Conservation (phyloP, 2,113 vertebrate species). For the Nothobranchius furzeri region DNA sequence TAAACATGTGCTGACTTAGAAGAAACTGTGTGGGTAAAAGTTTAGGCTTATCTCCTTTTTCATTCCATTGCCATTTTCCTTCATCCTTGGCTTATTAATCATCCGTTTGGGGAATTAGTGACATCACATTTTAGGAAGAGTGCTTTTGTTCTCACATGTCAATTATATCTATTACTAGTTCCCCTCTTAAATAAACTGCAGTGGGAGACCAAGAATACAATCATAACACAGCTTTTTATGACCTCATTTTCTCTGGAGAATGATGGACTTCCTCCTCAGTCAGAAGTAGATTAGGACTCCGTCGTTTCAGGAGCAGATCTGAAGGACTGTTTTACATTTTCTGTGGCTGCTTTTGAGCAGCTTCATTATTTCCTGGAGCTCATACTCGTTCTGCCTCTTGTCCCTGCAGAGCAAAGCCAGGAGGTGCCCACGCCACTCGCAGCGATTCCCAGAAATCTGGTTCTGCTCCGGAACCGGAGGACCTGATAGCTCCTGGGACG, state of each 20-base stretch:
- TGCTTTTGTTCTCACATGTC: background rate
- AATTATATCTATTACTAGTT: background rate
- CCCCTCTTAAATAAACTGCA: background rate
- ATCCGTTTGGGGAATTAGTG: background rate
- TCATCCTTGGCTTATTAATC: background rate
- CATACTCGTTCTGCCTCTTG: background rate
- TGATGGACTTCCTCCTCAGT: background rate
- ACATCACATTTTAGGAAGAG: background rate
- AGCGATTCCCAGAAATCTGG: constrained; percentile 61
- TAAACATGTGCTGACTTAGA: too few species aligned
- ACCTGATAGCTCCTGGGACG: constrained; percentile 92
- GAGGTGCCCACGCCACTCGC: constrained; percentile 44
- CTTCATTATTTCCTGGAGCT: background rate
- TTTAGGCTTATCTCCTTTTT: too few species aligned
- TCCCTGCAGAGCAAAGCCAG: constrained; percentile 74
- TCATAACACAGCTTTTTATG: background rate
- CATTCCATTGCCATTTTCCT: too few species aligned
- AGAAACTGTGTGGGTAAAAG: background rate
- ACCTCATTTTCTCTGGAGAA: background rate
- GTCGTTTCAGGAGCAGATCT: too few species aligned
- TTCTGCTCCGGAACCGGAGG: constrained; percentile 71
- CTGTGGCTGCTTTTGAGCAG: too few species aligned
- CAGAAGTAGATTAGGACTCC: too few species aligned
- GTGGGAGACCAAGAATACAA: background rate
- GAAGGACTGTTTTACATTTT: too few species aligned